phyloP scores from a whole-genome alignment of 2,797 vertebrate species.

The Halcyon chelicuti region DNA sequence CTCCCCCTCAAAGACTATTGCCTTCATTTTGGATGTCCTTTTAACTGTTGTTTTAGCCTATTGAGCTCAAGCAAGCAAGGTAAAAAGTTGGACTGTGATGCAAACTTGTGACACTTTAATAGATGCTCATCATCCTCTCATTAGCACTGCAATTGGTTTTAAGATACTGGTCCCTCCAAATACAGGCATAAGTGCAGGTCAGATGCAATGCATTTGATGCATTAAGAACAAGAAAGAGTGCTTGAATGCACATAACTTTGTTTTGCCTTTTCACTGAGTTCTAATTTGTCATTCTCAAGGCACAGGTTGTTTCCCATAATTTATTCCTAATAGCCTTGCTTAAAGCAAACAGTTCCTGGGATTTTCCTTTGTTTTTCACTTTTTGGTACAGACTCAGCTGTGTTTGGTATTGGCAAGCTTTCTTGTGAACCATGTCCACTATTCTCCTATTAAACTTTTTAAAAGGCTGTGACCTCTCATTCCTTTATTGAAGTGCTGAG shows the following conservation, averaged over 20 bases:
- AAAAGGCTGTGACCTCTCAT: neutral
- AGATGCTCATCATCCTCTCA: neutral
- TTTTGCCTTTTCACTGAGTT: neutral
- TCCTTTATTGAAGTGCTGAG: neutral
- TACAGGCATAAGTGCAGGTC: neutral
- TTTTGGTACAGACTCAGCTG: neutral
- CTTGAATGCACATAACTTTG: neutral
- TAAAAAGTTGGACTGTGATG: neutral
- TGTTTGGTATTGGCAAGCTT: neutral
- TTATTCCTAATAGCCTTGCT: neutral
- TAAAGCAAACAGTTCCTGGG: neutral
- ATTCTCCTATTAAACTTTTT: neutral
- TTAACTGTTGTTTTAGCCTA: neutral
- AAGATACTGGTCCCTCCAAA: conserved; percentile 8
- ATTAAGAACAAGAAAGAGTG: neutral
- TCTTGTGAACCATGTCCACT: neutral
- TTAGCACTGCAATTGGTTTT: neutral
- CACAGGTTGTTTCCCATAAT: neutral
- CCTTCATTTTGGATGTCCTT: neutral
- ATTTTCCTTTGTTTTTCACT: neutral
- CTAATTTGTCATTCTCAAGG: neutral
- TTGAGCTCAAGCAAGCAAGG: neutral
- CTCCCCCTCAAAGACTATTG: neutral
- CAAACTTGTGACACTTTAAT: neutral
- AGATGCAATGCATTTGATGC: neutral